phyloP scores from a whole-genome alignment of 2,113 vertebrate genomes.

The Opisthocomus hoazin region DNA sequence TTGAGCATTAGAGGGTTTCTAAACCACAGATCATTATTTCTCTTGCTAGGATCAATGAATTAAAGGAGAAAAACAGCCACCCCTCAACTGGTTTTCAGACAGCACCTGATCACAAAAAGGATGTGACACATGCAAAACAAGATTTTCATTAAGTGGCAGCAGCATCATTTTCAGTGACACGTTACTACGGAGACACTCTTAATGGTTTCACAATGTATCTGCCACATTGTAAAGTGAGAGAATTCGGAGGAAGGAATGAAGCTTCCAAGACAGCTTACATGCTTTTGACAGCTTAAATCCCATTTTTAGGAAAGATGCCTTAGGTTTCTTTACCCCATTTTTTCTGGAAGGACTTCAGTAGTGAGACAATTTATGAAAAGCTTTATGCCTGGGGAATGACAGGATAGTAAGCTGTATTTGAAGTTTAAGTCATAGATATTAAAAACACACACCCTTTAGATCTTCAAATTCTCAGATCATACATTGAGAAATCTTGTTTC shows the following conservation, averaged over 20 bases:
- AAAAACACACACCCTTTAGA: neutral
- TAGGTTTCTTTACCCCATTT: neutral
- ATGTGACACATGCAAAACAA: neutral
- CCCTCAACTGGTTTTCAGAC: neutral
- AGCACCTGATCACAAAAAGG: neutral
- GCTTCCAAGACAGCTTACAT: neutral
- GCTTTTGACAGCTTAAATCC: neutral
- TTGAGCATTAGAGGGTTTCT: neutral
- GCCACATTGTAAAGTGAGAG: neutral
- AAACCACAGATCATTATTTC: neutral
- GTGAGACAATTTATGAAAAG: neutral
- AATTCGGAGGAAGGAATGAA: neutral
- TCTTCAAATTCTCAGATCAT: neutral
- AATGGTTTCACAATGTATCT: neutral
- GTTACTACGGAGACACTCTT: neutral
- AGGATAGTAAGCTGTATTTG: neutral
- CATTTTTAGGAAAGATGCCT: neutral
- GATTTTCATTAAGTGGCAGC: neutral
- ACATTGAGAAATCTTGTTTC: neutral
- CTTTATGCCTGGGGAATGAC: neutral
- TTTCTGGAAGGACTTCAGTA: neutral
- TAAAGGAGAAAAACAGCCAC: neutral
- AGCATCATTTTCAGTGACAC: neutral
- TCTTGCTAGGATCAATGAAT: neutral
- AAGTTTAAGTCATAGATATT: neutral